These are phyloP conservation scores for Menidia beryllina DNA, from an alignment of 2,113 vertebrate species.

Conservation along the genomic window DNA sequence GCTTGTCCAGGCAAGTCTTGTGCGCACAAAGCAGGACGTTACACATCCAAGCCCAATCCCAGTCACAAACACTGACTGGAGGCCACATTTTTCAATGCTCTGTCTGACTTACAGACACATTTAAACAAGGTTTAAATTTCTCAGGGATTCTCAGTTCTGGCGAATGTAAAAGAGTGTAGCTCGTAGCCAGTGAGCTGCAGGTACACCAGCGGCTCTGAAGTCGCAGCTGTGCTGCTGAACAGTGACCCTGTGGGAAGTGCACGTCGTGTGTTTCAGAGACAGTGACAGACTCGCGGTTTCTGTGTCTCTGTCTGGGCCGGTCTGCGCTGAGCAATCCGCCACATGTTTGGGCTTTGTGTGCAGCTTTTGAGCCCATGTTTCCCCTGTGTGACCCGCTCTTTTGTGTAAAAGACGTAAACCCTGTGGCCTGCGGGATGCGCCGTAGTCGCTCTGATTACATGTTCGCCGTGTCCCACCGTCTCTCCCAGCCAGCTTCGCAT, in stretches of 20 bases:
- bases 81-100: background rate
- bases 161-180: conserved; percentile 1
- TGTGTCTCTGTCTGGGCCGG: conserved; percentile 72
- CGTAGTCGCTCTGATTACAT: conserved; percentile 67
- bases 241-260: conserved; percentile 74
- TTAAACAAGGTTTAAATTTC: no score
- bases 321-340: conserved; percentile 64
- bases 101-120: conserved; percentile 2
- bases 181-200: conserved; percentile 17
- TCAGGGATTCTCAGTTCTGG: no score
- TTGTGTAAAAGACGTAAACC: conserved; percentile 60
- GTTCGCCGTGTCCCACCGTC: conserved; percentile 57
- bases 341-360: conserved; percentile 76
- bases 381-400: conserved; percentile 65
- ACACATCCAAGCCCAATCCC: conserved; percentile 52
- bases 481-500: conserved; percentile 39
- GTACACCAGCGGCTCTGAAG: conserved; percentile 37
- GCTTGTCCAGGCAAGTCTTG: conserved; percentile 64
- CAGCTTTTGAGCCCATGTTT: conserved; percentile 59
- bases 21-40: conserved; percentile 47
- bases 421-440: conserved; percentile 56
- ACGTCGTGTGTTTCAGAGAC: conserved; percentile 66
- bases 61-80: conserved; percentile 43
- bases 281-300: conserved; percentile 69
- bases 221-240: conserved; percentile 64